These are phyloP conservation scores for Nothobranchius furzeri DNA, from an alignment of 2,113 vertebrate genomes.

Conservation along the genomic window DNA sequence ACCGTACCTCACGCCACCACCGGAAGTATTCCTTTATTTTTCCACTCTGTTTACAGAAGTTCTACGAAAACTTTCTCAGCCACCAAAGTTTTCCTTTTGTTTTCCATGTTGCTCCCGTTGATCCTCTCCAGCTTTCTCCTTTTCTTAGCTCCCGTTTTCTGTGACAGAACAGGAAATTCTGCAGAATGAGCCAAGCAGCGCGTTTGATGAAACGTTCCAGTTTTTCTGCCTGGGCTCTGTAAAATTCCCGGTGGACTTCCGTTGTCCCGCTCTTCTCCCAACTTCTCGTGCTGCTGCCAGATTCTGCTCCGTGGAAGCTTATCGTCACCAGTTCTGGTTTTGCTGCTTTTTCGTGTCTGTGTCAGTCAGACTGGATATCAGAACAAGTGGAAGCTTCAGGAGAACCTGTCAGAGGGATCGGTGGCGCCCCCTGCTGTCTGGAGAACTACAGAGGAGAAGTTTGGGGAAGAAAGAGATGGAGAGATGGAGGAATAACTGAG, in stretches of 20 bases:
- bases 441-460: too few species aligned
- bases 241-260: conserved; percentile 24
- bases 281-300: conserved; percentile 37
- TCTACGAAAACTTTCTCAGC: conserved; percentile 15
- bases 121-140: background rate
- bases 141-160: background rate
- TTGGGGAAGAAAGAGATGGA: too few species aligned
- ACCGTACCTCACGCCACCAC: conserved; percentile 48
- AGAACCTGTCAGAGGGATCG: too few species aligned
- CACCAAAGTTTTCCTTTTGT: conserved; percentile 48
- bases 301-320: conserved; percentile 23
- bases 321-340: conserved; percentile 3
- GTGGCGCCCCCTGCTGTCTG: too few species aligned
- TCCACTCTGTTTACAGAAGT: conserved; percentile 1
- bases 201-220: background rate
- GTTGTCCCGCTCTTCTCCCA: conserved; percentile 9
- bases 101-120: background rate
- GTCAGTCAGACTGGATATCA: background rate
- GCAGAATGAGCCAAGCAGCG: background rate
- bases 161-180: background rate
- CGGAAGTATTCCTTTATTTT: conserved; percentile 22
- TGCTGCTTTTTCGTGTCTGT: conserved; percentile 3
- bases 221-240: conserved; percentile 29
- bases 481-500: too few species aligned
- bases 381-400: too few species aligned